A percentile compares a stretch with the other conserved stretches of the same genome.
Conservation (phyloP, 2,113 vertebrate genomes). For the Ptychochromis oligacanthus region DNA sequence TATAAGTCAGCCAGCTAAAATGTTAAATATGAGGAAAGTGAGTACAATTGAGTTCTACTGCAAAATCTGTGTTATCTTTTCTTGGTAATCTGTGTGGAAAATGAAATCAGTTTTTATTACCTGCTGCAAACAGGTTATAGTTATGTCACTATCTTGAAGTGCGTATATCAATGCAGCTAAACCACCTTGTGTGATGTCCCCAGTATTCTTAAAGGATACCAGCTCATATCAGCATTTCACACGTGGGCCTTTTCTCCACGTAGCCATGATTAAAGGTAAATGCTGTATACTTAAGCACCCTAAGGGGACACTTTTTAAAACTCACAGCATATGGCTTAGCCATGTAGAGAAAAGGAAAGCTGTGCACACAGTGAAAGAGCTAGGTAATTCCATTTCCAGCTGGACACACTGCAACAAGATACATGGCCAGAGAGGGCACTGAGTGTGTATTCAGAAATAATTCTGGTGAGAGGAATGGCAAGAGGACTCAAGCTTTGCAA, state of each 20-base stretch:
- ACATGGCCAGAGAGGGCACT: slow-evolving; percentile 44
- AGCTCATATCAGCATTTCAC: slow-evolving; percentile 52
- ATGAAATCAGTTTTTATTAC: background rate
- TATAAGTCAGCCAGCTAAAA: slow-evolving; percentile 17
- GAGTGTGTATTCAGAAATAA: slow-evolving; percentile 66
- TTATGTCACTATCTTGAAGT: background rate
- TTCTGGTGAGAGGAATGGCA: slow-evolving; percentile 47
- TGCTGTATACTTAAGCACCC: slow-evolving; percentile 52
- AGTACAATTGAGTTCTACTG: background rate
- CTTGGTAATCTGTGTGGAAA: background rate
- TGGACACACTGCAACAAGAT: slow-evolving; percentile 64
- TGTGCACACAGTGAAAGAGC: slow-evolving; percentile 56
- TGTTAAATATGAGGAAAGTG: background rate
- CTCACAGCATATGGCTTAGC: slow-evolving; percentile 67
- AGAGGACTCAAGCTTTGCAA: slow-evolving; percentile 70
- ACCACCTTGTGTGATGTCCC: slow-evolving; percentile 16
- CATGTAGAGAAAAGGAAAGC: slow-evolving; percentile 63
- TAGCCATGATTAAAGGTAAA: slow-evolving; percentile 70
- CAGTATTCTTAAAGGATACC: slow-evolving; percentile 8
- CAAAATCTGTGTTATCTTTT: slow-evolving; percentile 16
- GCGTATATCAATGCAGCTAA: slow-evolving; percentile 11
- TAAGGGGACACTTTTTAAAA: slow-evolving; percentile 45
- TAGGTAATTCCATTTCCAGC: slow-evolving; percentile 69
- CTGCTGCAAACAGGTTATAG: slow-evolving; percentile 19
- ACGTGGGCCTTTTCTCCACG: slow-evolving; percentile 39